A percentile compares a stretch with the other conserved stretches of the same genome.
Evolutionary conservation across 2,113 vertebrate genomes (phyloP).

Genomic region (Fregetta grallaria): DNA sequence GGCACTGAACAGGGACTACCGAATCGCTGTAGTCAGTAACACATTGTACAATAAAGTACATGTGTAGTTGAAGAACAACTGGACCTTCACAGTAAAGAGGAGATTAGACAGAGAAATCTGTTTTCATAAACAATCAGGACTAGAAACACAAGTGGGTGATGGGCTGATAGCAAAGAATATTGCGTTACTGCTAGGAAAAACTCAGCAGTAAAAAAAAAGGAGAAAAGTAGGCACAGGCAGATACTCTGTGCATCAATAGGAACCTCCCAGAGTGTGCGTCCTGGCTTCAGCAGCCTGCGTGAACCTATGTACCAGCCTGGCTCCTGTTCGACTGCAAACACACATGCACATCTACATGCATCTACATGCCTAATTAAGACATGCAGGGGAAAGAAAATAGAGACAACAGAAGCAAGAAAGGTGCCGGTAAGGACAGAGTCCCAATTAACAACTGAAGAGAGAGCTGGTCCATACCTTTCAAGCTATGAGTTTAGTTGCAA

Average conservation of each 20-base stretch:
- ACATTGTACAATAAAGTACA: neutral
- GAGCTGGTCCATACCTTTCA: neutral
- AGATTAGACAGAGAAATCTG: neutral
- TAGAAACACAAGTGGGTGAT: neutral
- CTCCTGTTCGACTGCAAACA: neutral
- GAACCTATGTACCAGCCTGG: neutral
- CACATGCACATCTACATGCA: neutral
- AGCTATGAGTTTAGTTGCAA: neutral
- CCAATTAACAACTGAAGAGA: neutral
- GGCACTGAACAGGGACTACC: neutral
- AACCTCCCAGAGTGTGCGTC: neutral
- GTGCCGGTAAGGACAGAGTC: neutral
- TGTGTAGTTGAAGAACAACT: neutral
- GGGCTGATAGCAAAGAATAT: neutral
- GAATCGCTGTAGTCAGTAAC: rapidly evolving
- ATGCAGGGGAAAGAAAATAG: neutral
- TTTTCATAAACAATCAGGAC: neutral
- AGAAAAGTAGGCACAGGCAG: neutral
- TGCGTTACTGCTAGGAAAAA: neutral
- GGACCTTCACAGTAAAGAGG: neutral
- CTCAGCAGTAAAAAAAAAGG: neutral
- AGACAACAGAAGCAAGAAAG: neutral
- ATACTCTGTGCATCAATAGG: neutral
- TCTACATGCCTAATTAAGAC: neutral
- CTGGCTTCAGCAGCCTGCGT: neutral